phyloP scores from a whole-genome alignment of 2,113 vertebrate species.

The Sigmodon hispidus region DNA sequence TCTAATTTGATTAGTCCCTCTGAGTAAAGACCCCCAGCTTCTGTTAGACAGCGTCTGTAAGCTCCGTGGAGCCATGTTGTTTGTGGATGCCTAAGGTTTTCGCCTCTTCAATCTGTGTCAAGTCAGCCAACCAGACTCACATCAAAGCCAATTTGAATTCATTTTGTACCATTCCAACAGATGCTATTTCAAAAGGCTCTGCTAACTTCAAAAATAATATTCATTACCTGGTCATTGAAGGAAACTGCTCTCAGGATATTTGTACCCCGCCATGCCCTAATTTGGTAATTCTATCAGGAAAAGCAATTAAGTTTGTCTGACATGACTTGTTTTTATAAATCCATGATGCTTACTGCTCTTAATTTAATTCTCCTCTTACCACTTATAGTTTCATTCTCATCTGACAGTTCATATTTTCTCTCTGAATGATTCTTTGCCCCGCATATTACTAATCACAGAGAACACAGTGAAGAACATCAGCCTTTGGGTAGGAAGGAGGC shows the following conservation, averaged over 20 bases:
- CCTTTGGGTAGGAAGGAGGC: not conserved
- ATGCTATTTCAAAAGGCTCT: conserved; percentile 77
- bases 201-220: conserved; percentile 82
- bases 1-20: not conserved
- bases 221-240: conserved; percentile 77
- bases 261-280: conserved; percentile 70
- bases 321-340: conserved; percentile 84
- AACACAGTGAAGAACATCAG: conserved; percentile 51
- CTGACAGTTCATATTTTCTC: conserved; percentile 82
- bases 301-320: conserved; percentile 84
- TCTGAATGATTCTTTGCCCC: conserved; percentile 66
- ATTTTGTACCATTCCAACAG: conserved; percentile 73
- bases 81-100: not conserved
- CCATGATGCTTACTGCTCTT: conserved; percentile 82
- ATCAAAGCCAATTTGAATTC: conserved; percentile 78
- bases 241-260: conserved; percentile 76
- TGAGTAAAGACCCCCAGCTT: not conserved
- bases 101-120: conserved; percentile 44
- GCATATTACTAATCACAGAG: conserved; percentile 75
- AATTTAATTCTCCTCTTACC: conserved; percentile 82
- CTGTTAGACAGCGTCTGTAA: not conserved
- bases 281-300: conserved; percentile 83
- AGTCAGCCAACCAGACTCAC: conserved; percentile 60
- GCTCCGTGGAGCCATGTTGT: not conserved
- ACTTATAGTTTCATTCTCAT: conserved; percentile 83